phyloP scores from a whole-genome alignment of 92 coral and sea anemone genomes.

The Paramuricea clavata region DNA sequence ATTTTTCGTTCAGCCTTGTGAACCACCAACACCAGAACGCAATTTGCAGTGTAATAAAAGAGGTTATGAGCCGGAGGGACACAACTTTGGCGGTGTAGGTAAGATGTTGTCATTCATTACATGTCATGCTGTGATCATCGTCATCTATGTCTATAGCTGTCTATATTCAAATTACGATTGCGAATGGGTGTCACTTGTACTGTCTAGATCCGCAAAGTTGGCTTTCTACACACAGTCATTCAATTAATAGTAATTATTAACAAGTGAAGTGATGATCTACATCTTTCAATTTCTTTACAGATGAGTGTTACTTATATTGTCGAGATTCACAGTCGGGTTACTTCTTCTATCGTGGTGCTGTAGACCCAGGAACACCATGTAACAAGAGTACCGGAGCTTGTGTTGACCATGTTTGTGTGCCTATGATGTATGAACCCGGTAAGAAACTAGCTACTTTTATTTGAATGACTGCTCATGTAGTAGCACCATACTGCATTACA shows the following conservation, averaged over 20 bases:
- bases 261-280: neutral
- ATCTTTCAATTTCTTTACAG: neutral
- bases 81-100: slow-evolving; percentile 3
- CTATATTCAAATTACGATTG: no score
- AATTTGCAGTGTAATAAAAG: neutral
- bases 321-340: slow-evolving; percentile 10
- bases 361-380: slow-evolving; percentile 14
- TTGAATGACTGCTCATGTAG: no score
- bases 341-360: slow-evolving; percentile 12
- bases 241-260: neutral
- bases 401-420: slow-evolving; percentile 1
- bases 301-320: neutral
- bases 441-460: neutral
- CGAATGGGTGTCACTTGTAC: neutral
- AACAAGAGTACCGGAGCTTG: slow-evolving; percentile 18
- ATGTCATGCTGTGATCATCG: no score
- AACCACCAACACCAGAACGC: neutral
- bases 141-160: no score
- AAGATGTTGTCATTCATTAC: neutral
- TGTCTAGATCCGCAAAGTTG: neutral
- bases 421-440: slow-evolving; percentile 22
- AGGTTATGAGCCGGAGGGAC: neutral
- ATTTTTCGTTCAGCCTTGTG: neutral
- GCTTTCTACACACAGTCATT: no score
- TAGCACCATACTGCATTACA: no score